Base-by-base conservation (phyloP, 2,888 invertebrate genomes). In the Zelleria hepariella region DNA sequence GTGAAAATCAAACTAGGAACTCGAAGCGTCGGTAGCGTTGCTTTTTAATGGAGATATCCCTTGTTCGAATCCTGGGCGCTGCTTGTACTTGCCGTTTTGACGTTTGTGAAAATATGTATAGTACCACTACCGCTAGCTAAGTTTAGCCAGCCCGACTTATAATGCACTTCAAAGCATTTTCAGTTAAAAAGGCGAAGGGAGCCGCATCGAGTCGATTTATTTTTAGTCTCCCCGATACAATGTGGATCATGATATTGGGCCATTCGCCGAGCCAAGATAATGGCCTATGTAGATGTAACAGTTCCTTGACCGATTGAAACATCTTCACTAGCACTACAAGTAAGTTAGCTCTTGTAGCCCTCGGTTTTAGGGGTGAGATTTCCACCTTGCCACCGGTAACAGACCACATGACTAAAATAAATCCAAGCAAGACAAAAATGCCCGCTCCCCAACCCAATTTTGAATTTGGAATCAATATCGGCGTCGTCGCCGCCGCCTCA, bases 301-400 rank as follows among this genome's bases (percentile, higher is more conserved):
- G 78, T 80, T 78, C 77, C 78, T 81, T 81, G 80, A 77, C 80
- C 78, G 78, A 69, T 81, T 80, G 80, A 80, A 81, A 80, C 77
- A 79, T 82, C 75, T 71, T 73, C 67, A 23, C 67, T 61, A 68
- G 63, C 62, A 42, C 32, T 4, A 15, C 32, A 42, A 1, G 32
- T 15, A 42, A 15, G 15, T 15, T 42, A 10, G 32, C 15, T 42
- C 32, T 42, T 42, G 32, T 15, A 10, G 10, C 32, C 32, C 32
- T 42, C 15, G 15, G 15, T 10, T 3, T n/a, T 42, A 42, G 15
- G 15, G 32, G 32, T 42, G 32, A 5, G 32, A 15, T 15, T 42
- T 42, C 32, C 32, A 42, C 58, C 63, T 60, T 66, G 64, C 65
- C 4, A 5, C 32, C 15, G 1, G 32, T 42, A 15, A 15, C 15